Evolutionary conservation across 2,797 vertebrate species (phyloP), one percentile per base, ranked within the genome.

Genomic region (Pyrocephalus nanus): DNA sequence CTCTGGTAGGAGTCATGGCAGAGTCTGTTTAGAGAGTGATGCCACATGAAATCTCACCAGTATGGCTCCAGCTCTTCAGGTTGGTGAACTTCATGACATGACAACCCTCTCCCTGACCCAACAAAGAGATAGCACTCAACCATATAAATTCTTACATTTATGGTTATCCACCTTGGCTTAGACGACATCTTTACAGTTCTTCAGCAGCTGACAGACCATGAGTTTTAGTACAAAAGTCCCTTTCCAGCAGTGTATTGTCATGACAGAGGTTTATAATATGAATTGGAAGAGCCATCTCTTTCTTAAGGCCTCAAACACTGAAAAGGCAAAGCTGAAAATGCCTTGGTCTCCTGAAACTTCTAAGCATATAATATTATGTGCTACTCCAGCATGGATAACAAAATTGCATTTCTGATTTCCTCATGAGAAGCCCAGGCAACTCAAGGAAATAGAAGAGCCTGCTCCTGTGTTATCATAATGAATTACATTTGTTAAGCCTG

Each of bases 41-140:
- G 27, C 6, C 34, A 9, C 0, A 0, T 55, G 36, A 40, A 1
- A 0, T 22, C 48, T 86, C 47, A 34, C 6, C 43, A 32, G 23
- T 3, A 53, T 1, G 0, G 42, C 72, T 74, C 57, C 65, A 83
- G 1, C 15, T 57, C 42, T 34, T 73, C 48, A 12, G 12, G 4
- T 9, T 50, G 38, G 30, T 58, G 45, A 80, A 47, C 36, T 60
- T 53, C 40, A 32, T 22, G 20, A 54, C 30, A 25, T 15, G 42
- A n/a, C 30, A 86, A 16, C 12, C 3, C 4, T 65, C 3, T 58
- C 32, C 26, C 11, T 25, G 6, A 53, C 19, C n/a, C 60, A 60
- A 45, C 55, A 62, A 66, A 53, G 57, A 43, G 3, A 21, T 3
- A 54, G 10, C 9, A 40, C 3, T 30, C 48, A 78, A 60, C 18